phyloP scores from a whole-genome alignment of 2,797 vertebrate species.

The Sebastes ruberrimus region DNA sequence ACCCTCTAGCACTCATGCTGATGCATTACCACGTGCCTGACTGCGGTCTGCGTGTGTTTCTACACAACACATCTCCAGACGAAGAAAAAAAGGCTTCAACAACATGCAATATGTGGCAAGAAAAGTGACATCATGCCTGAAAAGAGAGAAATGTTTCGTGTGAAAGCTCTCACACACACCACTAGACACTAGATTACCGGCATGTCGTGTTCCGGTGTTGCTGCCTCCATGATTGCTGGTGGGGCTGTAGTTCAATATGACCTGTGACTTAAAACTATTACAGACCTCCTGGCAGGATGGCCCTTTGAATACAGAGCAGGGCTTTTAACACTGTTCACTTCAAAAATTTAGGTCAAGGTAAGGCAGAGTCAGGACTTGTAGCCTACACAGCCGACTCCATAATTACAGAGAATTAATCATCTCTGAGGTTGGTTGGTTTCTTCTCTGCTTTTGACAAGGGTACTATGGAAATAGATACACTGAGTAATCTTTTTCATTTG shows the following conservation, averaged over 20 bases:
- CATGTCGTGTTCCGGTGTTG: slow-evolving; percentile 14
- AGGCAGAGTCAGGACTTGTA: slow-evolving; percentile 43
- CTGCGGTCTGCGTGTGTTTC: slow-evolving; percentile 6
- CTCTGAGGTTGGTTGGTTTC: slow-evolving; percentile 6
- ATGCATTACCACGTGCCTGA: slow-evolving; percentile 44
- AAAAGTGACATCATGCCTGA: slow-evolving; percentile 47
- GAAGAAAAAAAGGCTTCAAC: slow-evolving; percentile 13
- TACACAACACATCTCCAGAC: slow-evolving; percentile 21
- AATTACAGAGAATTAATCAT: slow-evolving; percentile 52
- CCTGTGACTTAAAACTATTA: slow-evolving; percentile 52
- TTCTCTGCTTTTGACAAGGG: neutral
- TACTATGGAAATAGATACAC: neutral
- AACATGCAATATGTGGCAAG: slow-evolving; percentile 35
- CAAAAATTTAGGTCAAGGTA: slow-evolving; percentile 57
- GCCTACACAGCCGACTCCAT: slow-evolving; percentile 19
- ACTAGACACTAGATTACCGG: slow-evolving; percentile 29
- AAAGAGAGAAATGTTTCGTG: slow-evolving; percentile 6
- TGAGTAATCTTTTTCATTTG: neutral
- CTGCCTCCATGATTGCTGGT: slow-evolving; percentile 47
- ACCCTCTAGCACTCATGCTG: slow-evolving; percentile 41
- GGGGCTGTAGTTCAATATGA: slow-evolving; percentile 28
- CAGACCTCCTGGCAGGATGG: slow-evolving; percentile 17
- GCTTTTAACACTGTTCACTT: slow-evolving; percentile 38
- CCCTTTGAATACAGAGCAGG: slow-evolving; percentile 39
- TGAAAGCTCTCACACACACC: slow-evolving; percentile 20